Base-by-base conservation (phyloP, 2,113 vertebrate species). In the Lepisosteus oculatus region DNA sequence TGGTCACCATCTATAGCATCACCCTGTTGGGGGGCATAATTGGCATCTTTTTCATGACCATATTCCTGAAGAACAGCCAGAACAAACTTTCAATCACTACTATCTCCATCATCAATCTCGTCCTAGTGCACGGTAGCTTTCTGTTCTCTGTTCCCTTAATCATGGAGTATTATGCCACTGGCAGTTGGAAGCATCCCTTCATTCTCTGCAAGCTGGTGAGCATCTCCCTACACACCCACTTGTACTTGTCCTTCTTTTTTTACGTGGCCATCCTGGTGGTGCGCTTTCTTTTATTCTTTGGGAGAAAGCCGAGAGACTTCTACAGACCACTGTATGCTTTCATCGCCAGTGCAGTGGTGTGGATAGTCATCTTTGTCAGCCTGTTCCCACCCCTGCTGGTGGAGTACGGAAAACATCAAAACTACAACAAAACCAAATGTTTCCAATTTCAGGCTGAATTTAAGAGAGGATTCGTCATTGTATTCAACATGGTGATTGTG, bases 171-270 rank as follows among this genome's bases (percentile, higher is more conserved):
- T 71, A 54, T 7, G 61, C 3, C 17, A 45, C 63, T 3, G 8
- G 11, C n/a, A 9, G 42, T 2, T 71, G 61, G 70, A 71, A 55
- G 7, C 51, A 64, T 8, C n/a, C 44, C 13, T 12, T 13, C 41
- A 6, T 55, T 1, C 12, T 71, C 51, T 71, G 70, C 54, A 71
- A 55, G 44, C 3, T 63, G 44, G 61, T 65, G 70, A 64, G 61
- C 59, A 43, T 56, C 8, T 64, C 54, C 59, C 63, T 71, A 15
- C 70, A 71, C 5, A 9, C 4, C 41, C 70, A 71, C 15, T 15
- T 71, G 61, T 71, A 71, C 61, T 11, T 71, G 42, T 65, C 43
- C 70, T 65, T 65, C 17, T 3, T 71, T 17, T 71, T 71, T 41
- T 71, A 71, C 9, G 41, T 71, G 11, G 29, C 45, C 29, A 65